These are phyloP conservation scores for Graphium colonna DNA, from an alignment of 2,888 invertebrate genomes.

Conservation along the genomic window DNA sequence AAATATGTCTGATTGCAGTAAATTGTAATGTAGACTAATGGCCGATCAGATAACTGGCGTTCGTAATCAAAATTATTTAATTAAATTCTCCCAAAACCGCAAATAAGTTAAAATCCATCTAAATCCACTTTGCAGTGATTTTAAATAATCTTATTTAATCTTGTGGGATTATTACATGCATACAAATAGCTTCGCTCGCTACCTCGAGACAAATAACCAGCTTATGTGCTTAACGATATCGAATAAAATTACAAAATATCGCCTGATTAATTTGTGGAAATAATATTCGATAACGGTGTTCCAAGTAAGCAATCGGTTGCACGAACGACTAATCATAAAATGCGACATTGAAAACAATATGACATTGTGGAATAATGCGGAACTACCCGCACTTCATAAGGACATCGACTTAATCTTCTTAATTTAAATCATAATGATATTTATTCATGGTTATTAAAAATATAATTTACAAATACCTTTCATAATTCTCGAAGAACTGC, in stretches of 20 bases:
- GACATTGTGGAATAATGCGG: conserved; percentile 3
- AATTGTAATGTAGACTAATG: too few relatives aligned
- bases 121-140: conserved; percentile 7
- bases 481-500: conserved; percentile 89
- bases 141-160: conserved; percentile 13
- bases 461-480: conserved; percentile 73
- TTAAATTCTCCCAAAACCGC: not conserved
- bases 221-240: conserved; percentile 16
- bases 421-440: too few relatives aligned
- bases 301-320: conserved; percentile 11
- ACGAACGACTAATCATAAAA: not conserved
- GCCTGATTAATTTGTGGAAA: conserved; percentile 8
- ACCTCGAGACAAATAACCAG: conserved; percentile 8
- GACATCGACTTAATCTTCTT: not conserved
- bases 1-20: too few relatives aligned
- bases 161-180: not conserved
- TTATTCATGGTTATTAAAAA: too few relatives aligned
- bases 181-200: not conserved
- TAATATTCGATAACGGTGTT: conserved; percentile 7
- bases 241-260: conserved; percentile 11
- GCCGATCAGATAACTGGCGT: conserved; percentile 6
- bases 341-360: conserved; percentile 13
- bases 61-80: not conserved
- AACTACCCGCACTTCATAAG: not conserved
- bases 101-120: not conserved